These are phyloP conservation scores for Microlaimidae sp. DNA, from an alignment of 2,888 invertebrate species.

Conservation along the genomic window DNA sequence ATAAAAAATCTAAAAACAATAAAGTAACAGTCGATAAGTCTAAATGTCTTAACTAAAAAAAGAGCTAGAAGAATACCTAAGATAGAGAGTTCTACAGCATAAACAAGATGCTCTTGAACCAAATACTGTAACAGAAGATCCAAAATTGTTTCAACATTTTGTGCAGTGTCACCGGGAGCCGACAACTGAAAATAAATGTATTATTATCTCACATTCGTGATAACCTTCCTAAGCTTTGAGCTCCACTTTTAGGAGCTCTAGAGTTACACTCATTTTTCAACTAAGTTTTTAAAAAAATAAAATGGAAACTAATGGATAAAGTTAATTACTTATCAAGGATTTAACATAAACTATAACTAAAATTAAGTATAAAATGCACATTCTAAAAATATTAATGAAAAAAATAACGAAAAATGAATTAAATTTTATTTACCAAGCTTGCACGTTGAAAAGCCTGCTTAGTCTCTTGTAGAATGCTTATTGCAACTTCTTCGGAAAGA, in stretches of 20 bases:
- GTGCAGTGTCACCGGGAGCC: constrained; percentile 54
- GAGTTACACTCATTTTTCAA: too few relatives aligned
- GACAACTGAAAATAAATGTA: too few relatives aligned
- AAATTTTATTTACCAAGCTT: constrained; percentile 54
- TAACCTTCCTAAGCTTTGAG: too few relatives aligned
- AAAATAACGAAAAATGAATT: too few relatives aligned
- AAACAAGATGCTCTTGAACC: constrained; percentile 79
- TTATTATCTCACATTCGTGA: too few relatives aligned
- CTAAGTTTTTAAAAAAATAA: constrained; percentile 27
- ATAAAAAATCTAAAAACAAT: too few relatives aligned
- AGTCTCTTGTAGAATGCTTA: constrained; percentile 63
- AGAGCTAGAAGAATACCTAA: constrained; percentile 42
- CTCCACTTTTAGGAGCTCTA: too few relatives aligned
- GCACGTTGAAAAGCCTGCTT: constrained; percentile 75
- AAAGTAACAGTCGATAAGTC: too few relatives aligned
- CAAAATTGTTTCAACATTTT: constrained; percentile 52
- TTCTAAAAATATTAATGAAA: background rate
- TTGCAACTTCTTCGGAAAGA: constrained; percentile 79
- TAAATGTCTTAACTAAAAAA: too few relatives aligned
- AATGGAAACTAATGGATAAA: constrained; percentile 11
- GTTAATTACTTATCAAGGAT: constrained; percentile 18
- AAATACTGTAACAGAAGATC: constrained; percentile 67
- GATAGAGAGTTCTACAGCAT: constrained; percentile 78
- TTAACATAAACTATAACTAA: background rate
- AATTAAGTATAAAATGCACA: background rate